phyloP scores from a whole-genome alignment of 2,888 invertebrate genomes.

The Protonemura montana region DNA sequence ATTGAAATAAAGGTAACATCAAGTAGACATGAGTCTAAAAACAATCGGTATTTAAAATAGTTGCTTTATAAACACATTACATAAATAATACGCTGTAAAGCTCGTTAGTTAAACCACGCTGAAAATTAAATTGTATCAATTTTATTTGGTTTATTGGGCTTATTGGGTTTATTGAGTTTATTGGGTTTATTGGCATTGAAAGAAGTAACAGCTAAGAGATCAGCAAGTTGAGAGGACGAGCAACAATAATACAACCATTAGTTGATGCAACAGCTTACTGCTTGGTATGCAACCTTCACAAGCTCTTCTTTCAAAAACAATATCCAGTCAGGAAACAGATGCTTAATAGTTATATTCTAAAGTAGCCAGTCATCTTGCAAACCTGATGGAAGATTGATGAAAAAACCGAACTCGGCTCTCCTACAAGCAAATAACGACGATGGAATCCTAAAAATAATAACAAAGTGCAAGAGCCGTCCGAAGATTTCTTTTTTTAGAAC shows the following conservation, averaged over 20 bases:
- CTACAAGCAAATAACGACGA: conserved; percentile 36
- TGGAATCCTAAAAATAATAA: conserved; percentile 13
- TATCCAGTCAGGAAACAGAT: conserved; percentile 33
- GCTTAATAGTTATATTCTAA: conserved; percentile 21
- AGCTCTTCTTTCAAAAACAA: conserved; percentile 29
- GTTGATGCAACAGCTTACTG: conserved; percentile 24
- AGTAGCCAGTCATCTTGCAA: conserved; percentile 34
- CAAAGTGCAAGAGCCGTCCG: neutral
- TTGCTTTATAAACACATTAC: too few relatives aligned
- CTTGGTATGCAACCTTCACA: conserved; percentile 21
- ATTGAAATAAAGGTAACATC: too few relatives aligned
- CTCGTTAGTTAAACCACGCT: too few relatives aligned
- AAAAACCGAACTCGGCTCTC: conserved; percentile 16
- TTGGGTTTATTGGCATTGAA: neutral
- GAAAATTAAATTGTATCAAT: neutral
- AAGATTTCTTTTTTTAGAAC: conserved; percentile 14
- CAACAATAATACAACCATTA: neutral
- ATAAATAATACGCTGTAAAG: too few relatives aligned
- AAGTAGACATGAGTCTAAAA: too few relatives aligned
- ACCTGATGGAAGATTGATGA: conserved; percentile 41
- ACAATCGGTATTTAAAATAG: too few relatives aligned
- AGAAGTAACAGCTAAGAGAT: neutral
- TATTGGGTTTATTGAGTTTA: neutral
- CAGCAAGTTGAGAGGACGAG: neutral
- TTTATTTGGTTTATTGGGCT: neutral